Evolutionary conservation across 2,888 invertebrate genomes (phyloP).

Genomic region (Luperina nickerlii): DNA sequence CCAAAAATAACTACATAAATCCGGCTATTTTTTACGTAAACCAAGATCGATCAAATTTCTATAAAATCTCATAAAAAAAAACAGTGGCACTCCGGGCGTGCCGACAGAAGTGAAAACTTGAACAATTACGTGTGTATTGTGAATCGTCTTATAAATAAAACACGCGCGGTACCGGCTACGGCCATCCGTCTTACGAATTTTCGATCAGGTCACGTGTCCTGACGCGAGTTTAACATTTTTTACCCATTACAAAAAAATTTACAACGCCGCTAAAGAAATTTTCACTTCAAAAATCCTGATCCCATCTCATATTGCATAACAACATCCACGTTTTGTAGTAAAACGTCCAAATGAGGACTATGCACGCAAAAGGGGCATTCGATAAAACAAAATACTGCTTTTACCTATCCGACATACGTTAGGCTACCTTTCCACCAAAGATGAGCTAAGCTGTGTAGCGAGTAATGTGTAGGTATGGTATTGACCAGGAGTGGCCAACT

Average conservation of each 20-base stretch:
- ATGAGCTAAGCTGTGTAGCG: slow-evolving; percentile 4
- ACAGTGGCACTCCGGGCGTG: no score
- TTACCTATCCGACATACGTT: slow-evolving; percentile 27
- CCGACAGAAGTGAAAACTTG: no score
- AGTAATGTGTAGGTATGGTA: neutral
- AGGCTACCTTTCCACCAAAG: neutral
- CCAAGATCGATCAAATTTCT: slow-evolving; percentile 2
- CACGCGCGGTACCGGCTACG: no score
- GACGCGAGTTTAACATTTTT: no score
- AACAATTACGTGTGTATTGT: no score
- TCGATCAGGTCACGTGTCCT: no score
- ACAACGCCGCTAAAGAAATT: no score
- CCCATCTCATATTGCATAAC: slow-evolving; percentile 60
- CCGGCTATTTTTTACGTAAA: neutral
- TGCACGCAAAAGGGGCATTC: slow-evolving; percentile 76
- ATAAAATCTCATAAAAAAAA: neutral
- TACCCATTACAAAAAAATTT: no score
- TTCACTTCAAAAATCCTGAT: neutral
- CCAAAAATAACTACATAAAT: neutral
- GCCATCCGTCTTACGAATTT: no score
- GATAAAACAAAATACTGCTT: slow-evolving; percentile 65
- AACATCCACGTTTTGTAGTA: slow-evolving; percentile 59
- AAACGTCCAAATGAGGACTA: slow-evolving; percentile 68
- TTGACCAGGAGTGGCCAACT: no score
- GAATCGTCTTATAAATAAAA: no score